Conservation (phyloP, 2,888 invertebrate species). For the Malachius bipustulatus region DNA sequence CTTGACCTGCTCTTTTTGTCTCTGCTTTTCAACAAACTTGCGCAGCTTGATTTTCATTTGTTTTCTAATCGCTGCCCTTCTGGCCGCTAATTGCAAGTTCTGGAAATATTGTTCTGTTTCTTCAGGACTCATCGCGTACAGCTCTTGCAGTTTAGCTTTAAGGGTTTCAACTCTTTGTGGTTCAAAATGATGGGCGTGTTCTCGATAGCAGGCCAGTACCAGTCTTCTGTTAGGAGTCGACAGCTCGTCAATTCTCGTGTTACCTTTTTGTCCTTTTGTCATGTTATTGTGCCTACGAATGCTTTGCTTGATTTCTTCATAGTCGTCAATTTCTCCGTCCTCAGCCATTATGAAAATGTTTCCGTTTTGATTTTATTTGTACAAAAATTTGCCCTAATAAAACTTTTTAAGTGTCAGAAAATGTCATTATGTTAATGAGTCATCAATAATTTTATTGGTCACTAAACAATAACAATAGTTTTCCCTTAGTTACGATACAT, state of each 20-base stretch:
- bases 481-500: too few relatives aligned
- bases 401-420: too few relatives aligned
- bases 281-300: too few relatives aligned
- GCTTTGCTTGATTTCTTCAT: too few relatives aligned
- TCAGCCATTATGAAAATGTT: too few relatives aligned
- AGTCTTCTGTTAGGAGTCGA: slow-evolving; percentile 42
- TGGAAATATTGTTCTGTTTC: slow-evolving; percentile 45
- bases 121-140: background rate
- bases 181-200: slow-evolving; percentile 35
- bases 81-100: slow-evolving; percentile 30
- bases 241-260: slow-evolving; percentile 39
- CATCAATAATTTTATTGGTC: too few relatives aligned
- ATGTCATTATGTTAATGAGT: too few relatives aligned
- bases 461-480: too few relatives aligned
- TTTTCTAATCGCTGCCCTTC: slow-evolving; percentile 17
- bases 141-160: slow-evolving; percentile 3
- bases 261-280: too few relatives aligned
- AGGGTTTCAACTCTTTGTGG: background rate
- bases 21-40: slow-evolving; percentile 16
- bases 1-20: slow-evolving; percentile 16
- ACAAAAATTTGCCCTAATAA: too few relatives aligned
- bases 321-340: too few relatives aligned
- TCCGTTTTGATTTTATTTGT: too few relatives aligned
- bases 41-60: slow-evolving; percentile 22
- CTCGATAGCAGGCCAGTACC: slow-evolving; percentile 43